Evolutionary conservation across 2,113 vertebrate species (phyloP), one percentile per base, ranked within the genome.

Genomic region (Psilopsiagon aymara): DNA sequence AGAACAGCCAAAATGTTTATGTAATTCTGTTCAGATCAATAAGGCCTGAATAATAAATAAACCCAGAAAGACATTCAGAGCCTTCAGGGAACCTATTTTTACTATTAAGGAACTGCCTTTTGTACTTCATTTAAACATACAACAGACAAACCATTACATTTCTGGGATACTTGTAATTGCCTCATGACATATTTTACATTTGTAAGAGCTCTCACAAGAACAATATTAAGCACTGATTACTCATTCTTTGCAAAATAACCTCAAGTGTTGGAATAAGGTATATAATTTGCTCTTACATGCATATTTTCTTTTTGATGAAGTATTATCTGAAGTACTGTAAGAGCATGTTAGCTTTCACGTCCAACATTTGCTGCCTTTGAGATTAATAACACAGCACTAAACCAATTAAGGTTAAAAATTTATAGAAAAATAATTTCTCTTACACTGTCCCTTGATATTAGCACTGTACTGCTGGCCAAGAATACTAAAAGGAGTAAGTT

Each of bases 381-480:
- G 84, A 96, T 90, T 83, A 97, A 97, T 69, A 96, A 91, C 63
- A 94, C 95, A 92, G 51, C 67, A 77, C 52, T 69, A 75, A 86
- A 94, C 97, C 95, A 84, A 93, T 89, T 89, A 91, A 84, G 31
- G 86, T 90, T 92, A 95, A 95, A 96, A 92, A 97, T 31, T 17
- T 68, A 53, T 64, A 92, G 24, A 78, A 92, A 96, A 97, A 96
- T 92, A 94, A 85, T 75, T 74, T 64, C 66, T 94, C 84, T 95
- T 84, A 89, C 29, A 47, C 74, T 9, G 14, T 46, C 91, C 94
- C 74, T 66, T 75, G 44, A 41, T 51, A 77, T 29, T 94, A 94
- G 74, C 71, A 80, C 31, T 88, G 47, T 64, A 67, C 77, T 95
- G 95, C 92, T 88, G 97, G 85, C 92, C 97, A 94, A 96, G 51